phyloP scores from a whole-genome alignment of 64 coral and sea anemone species.

The Montipora foliosa region DNA sequence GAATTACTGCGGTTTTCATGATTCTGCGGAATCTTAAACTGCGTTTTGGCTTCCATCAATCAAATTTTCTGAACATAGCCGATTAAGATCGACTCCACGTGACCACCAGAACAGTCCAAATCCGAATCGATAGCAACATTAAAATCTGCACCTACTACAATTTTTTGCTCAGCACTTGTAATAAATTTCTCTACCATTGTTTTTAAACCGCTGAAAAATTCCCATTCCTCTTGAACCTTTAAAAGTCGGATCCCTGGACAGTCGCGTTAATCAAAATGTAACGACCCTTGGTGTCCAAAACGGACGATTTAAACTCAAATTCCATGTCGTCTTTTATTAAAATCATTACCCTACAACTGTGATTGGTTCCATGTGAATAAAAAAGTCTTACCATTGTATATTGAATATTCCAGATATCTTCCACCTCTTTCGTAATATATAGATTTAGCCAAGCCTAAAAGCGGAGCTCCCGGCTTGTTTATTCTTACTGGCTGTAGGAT shows the following conservation, averaged over 20 bases:
- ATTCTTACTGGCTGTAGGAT: too few relatives aligned
- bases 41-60: too few relatives aligned
- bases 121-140: background rate
- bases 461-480: too few relatives aligned
- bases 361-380: background rate
- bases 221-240: background rate
- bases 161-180: background rate
- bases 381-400: background rate
- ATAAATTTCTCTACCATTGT: background rate
- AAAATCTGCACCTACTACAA: too few relatives aligned
- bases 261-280: background rate
- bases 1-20: too few relatives aligned
- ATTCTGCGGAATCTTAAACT: too few relatives aligned
- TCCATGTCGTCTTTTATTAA: background rate
- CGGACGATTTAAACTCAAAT: background rate
- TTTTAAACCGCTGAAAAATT: background rate
- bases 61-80: too few relatives aligned
- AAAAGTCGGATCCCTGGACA: too few relatives aligned
- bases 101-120: background rate
- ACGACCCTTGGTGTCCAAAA: background rate
- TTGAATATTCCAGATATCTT: background rate
- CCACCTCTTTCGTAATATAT: background rate
- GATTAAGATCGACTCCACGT: too few relatives aligned
- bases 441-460: too few relatives aligned
- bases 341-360: background rate